Evolutionary conservation across 2,113 vertebrate species (phyloP).

Genomic region (Hemicordylus capensis): DNA sequence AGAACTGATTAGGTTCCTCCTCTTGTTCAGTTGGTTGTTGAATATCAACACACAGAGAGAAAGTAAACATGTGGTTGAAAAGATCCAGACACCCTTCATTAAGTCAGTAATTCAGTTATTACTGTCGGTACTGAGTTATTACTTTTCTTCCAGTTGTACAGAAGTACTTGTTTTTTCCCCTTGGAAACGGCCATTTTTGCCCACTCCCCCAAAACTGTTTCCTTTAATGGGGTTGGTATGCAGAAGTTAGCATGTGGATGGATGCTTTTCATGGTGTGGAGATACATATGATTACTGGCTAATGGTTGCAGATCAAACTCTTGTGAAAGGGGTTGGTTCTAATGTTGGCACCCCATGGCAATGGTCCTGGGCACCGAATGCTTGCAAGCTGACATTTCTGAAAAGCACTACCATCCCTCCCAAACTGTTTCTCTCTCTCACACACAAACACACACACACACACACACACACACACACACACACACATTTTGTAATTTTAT

Average conservation of each 20-base stretch:
- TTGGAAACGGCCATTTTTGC: neutral
- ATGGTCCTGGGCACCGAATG: too few relatives aligned
- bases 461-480: too few relatives aligned
- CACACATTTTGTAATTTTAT: neutral
- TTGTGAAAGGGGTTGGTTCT: neutral
- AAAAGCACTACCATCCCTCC: neutral
- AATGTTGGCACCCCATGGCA: neutral
- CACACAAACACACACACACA: too few relatives aligned
- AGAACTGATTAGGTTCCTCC: neutral
- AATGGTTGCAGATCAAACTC: neutral
- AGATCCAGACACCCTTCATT: neutral
- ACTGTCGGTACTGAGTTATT: too few relatives aligned
- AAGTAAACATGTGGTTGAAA: neutral
- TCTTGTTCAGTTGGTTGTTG: neutral
- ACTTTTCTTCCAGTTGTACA: neutral
- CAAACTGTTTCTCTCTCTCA: too few relatives aligned
- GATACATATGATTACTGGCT: neutral
- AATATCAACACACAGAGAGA: neutral
- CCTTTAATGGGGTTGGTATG: too few relatives aligned
- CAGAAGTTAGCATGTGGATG: neutral
- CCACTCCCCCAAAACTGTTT: too few relatives aligned
- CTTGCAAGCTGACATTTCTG: neutral
- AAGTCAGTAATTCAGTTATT: neutral
- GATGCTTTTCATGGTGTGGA: neutral
- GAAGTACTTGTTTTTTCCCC: neutral